Evolutionary conservation across 2,113 vertebrate species (phyloP).

Genomic region (Phaethornis superciliosus): DNA sequence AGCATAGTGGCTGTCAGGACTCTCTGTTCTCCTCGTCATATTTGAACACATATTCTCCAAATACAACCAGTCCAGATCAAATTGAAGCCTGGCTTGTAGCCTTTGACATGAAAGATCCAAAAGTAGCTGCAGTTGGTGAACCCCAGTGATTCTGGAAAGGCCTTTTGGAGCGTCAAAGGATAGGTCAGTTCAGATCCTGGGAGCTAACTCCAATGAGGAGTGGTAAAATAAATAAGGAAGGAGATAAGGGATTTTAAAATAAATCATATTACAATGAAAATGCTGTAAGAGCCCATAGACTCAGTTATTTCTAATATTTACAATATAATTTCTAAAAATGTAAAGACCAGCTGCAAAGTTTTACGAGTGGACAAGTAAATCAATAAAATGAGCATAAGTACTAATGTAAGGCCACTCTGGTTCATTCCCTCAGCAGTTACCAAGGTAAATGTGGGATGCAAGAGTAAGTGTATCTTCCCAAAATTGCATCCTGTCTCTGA

Average conservation of each 20-base stretch:
- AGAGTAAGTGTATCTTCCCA: neutral
- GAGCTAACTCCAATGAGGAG: neutral
- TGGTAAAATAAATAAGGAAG: neutral
- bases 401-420: slow-evolving; percentile 5
- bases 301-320: slow-evolving; percentile 36
- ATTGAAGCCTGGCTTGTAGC: neutral
- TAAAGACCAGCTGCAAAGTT: slow-evolving; percentile 40
- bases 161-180: neutral
- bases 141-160: neutral
- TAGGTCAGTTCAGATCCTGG: neutral
- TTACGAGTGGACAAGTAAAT: slow-evolving; percentile 29
- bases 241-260: neutral
- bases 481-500: neutral
- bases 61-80: neutral
- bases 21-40: neutral
- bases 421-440: neutral
- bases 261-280: neutral
- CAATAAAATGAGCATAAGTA: slow-evolving; percentile 24
- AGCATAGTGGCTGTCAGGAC: neutral
- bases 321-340: slow-evolving; percentile 27
- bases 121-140: neutral
- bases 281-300: neutral
- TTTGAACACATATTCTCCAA: neutral
- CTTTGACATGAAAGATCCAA: neutral
- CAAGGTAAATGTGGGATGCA: neutral